Evolutionary conservation across 1,140 invertebrate species (phyloP).

Genomic region (Drosophila lacertosa): DNA sequence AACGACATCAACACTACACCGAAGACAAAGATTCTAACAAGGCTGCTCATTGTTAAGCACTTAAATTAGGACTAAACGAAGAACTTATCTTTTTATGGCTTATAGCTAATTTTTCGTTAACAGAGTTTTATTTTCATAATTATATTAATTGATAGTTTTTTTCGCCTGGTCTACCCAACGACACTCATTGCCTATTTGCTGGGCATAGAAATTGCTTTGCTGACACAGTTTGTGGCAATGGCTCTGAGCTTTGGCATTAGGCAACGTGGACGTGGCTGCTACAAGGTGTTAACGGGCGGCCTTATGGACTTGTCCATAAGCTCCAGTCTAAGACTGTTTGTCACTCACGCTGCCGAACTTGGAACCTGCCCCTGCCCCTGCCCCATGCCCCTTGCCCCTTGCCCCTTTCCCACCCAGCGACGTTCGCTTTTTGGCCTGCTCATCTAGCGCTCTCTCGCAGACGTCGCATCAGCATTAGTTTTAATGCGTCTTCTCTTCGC

Average conservation of each 20-base stretch:
- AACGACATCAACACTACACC: too few species aligned
- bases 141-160: not conserved
- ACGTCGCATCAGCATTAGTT: slow-evolving; percentile 77
- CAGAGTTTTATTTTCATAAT: too few species aligned
- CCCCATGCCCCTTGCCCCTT: not conserved
- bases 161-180: not conserved
- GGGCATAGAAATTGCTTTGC: slow-evolving; percentile 75
- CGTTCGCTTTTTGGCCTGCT: not conserved
- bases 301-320: slow-evolving; percentile 80
- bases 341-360: slow-evolving; percentile 37
- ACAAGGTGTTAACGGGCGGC: slow-evolving; percentile 79
- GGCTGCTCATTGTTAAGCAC: too few species aligned
- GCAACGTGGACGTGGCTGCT: slow-evolving; percentile 75
- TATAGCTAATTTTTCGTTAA: too few species aligned
- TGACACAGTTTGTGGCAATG: slow-evolving; percentile 80
- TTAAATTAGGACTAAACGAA: too few species aligned
- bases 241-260: slow-evolving; percentile 81
- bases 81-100: too few species aligned
- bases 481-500: slow-evolving; percentile 67
- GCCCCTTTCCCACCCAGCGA: not conserved
- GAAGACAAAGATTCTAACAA: too few species aligned
- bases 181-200: not conserved
- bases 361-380: not conserved
- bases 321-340: slow-evolving; percentile 73
- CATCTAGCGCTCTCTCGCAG: slow-evolving; percentile 24